These are phyloP conservation scores for Microcebus griseorufus DNA, from an alignment of 2,113 vertebrate species.

Conservation along the genomic window DNA sequence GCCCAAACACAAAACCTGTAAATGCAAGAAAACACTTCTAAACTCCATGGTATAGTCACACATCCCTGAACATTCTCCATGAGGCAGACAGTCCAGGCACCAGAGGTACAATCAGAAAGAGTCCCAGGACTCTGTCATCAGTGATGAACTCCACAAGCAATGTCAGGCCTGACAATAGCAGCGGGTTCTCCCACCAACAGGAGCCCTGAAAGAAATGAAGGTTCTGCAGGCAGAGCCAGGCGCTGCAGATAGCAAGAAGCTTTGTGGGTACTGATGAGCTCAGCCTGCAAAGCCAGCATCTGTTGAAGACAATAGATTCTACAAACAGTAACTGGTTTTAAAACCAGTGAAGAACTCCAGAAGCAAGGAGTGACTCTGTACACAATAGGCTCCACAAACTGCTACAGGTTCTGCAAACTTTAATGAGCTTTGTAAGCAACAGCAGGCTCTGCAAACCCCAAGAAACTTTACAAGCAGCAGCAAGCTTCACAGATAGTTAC, in stretches of 20 bases:
- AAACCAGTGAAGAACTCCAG: constrained; percentile 8
- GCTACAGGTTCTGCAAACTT: constrained; percentile 28
- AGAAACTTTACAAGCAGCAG: constrained; percentile 15
- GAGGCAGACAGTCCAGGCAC: not conserved
- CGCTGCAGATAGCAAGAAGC: constrained; percentile 38
- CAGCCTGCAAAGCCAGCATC: constrained; percentile 45
- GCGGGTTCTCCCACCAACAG: not conserved
- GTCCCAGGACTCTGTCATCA: not conserved
- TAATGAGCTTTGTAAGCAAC: constrained; percentile 10
- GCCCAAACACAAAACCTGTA: not conserved
- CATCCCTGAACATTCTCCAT: not conserved
- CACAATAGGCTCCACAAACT: not conserved
- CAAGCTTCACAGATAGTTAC: constrained; percentile 18
- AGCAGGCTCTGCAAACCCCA: constrained; percentile 37
- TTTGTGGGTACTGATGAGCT: constrained; percentile 17
- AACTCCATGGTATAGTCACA: not conserved
- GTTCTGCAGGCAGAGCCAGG: not conserved
- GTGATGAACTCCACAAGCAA: not conserved
- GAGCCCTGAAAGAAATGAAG: constrained; percentile 3
- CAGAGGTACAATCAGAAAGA: not conserved
- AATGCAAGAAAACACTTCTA: constrained; percentile 6
- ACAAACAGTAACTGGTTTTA: not conserved
- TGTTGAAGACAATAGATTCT: constrained; percentile 40
- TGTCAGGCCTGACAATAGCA: not conserved
- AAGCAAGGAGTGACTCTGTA: constrained; percentile 1